Evolutionary conservation across 64 coral and sea anemone species (phyloP).

Genomic region (Porites lutea): DNA sequence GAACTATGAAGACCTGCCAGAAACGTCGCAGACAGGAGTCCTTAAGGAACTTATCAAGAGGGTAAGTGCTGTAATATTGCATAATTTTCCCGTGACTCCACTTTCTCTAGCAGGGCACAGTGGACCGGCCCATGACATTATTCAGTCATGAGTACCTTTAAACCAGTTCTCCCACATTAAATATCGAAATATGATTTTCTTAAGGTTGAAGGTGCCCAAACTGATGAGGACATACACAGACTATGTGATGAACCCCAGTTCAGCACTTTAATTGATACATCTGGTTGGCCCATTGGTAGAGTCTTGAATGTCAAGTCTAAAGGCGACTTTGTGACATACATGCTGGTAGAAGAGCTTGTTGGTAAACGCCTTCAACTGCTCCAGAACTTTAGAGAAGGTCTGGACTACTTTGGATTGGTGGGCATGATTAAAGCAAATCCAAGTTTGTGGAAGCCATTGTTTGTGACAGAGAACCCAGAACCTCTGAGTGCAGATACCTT

Average conservation of each 20-base stretch:
- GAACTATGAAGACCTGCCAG: slow-evolving; percentile 31
- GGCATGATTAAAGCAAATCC: slow-evolving; percentile 22
- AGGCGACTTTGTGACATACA: too few relatives aligned
- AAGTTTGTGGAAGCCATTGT: slow-evolving; percentile 43
- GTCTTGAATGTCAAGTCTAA: slow-evolving; percentile 37
- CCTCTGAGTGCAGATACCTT: too few relatives aligned
- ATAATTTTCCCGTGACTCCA: too few relatives aligned
- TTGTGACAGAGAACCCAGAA: too few relatives aligned
- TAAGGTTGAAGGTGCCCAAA: slow-evolving; percentile 23
- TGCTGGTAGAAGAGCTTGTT: slow-evolving; percentile 46
- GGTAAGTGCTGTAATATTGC: not conserved
- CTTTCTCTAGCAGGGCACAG: too few relatives aligned
- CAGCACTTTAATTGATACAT: slow-evolving; percentile 36
- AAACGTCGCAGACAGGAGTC: slow-evolving; percentile 15
- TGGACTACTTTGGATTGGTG: slow-evolving; percentile 49
- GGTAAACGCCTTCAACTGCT: slow-evolving; percentile 14
- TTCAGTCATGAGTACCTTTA: too few relatives aligned
- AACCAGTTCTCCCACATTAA: not conserved
- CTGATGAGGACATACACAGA: slow-evolving; percentile 21
- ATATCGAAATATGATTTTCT: not conserved
- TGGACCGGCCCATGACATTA: too few relatives aligned
- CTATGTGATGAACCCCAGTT: slow-evolving; percentile 27
- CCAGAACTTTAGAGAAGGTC: too few relatives aligned
- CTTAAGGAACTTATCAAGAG: not conserved
- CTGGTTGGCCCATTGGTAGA: slow-evolving; percentile 44